A percentile compares a stretch with the other conserved stretches of the same genome.
phyloP scores from a whole-genome alignment of 1,140 invertebrate genomes.

The Tigriopus japonicus region DNA sequence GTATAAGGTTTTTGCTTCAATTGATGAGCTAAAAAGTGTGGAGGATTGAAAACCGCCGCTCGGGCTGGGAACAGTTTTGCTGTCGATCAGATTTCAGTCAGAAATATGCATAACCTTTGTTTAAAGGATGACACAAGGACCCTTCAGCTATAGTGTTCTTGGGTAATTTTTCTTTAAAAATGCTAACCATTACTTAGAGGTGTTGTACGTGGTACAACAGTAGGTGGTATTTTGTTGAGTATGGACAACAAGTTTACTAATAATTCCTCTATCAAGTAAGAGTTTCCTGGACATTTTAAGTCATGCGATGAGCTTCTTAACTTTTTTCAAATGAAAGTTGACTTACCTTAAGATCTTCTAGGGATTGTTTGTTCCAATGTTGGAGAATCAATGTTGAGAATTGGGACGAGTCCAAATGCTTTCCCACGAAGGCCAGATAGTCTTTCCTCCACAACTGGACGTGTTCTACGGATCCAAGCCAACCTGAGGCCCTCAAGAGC shows the following conservation, averaged over 20 bases:
- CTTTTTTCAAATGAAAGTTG: not conserved
- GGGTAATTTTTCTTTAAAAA: no score
- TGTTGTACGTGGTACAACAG: no score
- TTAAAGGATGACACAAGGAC: no score
- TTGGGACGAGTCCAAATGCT: not conserved
- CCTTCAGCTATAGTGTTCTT: no score
- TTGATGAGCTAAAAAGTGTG: no score
- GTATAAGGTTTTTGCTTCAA: no score
- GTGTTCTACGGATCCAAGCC: not conserved
- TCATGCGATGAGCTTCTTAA: not conserved
- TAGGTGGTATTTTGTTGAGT: no score
- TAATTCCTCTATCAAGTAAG: not conserved
- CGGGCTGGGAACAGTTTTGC: no score
- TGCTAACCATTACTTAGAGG: no score
- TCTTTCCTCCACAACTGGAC: not conserved
- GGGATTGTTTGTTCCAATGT: conserved; percentile 10
- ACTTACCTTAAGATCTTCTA: not conserved
- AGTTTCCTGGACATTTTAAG: not conserved
- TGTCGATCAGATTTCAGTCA: no score
- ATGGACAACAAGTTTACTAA: not conserved
- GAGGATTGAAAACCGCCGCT: no score
- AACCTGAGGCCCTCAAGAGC: not conserved
- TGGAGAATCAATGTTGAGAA: not conserved
- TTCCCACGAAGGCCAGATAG: not conserved
- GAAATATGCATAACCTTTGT: no score